Evolutionary conservation across 2,113 vertebrate genomes (phyloP).

Genomic region (Amblyornis subalaris): DNA sequence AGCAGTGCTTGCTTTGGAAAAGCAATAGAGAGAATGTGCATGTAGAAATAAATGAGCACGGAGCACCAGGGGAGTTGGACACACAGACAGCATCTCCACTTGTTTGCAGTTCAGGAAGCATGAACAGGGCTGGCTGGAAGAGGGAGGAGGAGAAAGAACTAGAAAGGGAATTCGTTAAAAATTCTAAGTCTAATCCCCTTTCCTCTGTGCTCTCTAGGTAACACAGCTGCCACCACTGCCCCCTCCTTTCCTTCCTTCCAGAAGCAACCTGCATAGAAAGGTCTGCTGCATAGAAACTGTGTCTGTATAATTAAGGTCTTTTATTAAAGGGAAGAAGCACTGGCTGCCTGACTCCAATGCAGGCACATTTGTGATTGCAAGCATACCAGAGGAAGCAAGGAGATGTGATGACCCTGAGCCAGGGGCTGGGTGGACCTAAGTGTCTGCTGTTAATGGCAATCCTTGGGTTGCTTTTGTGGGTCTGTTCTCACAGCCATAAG

Average conservation of each 20-base stretch:
- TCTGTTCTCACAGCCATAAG: not conserved
- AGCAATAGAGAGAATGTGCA: not conserved
- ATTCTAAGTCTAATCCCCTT: not conserved
- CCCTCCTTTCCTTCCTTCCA: not conserved
- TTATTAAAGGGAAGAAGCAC: not conserved
- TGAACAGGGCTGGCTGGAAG: not conserved
- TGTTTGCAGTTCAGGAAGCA: not conserved
- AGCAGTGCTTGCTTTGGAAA: not conserved
- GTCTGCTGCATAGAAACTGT: not conserved
- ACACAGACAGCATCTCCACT: not conserved
- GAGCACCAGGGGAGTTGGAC: not conserved
- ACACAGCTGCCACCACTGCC: not conserved
- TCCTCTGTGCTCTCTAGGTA: not conserved
- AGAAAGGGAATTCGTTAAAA: not conserved
- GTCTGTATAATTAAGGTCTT: constrained; percentile 3
- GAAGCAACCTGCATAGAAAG: not conserved
- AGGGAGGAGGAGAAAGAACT: not conserved
- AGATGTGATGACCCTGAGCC: not conserved
- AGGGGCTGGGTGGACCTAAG: not conserved
- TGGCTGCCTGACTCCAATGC: not conserved
- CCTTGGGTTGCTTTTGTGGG: not conserved
- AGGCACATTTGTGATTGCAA: not conserved
- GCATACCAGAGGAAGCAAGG: not conserved
- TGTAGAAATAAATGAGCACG: not conserved
- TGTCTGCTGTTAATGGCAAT: not conserved